Percentiles rank a stretch among this genome's conserved stretches.
Conservation (phyloP, 2,888 invertebrate genomes). For the Synergus japonicus region DNA sequence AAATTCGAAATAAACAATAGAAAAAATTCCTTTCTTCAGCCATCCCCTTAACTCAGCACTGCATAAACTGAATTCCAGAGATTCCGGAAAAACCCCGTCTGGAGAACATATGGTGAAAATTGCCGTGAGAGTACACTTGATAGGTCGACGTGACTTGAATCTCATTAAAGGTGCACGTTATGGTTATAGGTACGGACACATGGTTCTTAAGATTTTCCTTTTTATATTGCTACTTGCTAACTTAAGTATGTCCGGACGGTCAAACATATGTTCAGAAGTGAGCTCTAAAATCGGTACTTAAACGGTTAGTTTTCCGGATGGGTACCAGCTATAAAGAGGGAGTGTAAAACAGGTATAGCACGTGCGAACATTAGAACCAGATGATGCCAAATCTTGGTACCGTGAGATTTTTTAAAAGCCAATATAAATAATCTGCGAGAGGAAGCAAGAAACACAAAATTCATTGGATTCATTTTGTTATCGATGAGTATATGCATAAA, state of each 20-base stretch:
- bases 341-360: constrained; percentile 31
- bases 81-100: neutral
- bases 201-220: constrained; percentile 27
- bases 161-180: constrained; percentile 21
- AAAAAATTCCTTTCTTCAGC: no score
- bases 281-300: neutral
- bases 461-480: neutral
- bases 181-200: constrained; percentile 26
- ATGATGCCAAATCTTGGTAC: neutral
- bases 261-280: constrained; percentile 34
- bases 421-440: neutral
- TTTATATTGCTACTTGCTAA: constrained; percentile 17
- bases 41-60: no score
- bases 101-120: constrained; percentile 12
- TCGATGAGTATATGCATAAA: no score
- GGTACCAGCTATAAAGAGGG: constrained; percentile 8
- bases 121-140: constrained; percentile 29
- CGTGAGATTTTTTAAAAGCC: neutral
- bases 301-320: constrained; percentile 23
- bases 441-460: neutral
- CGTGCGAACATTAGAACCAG: constrained; percentile 16
- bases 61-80: no score
- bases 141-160: constrained; percentile 29
- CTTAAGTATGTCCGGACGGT: constrained; percentile 21
- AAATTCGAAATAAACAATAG: no score